phyloP scores from a whole-genome alignment of 2,888 invertebrate genomes.

The Agrochola lota region DNA sequence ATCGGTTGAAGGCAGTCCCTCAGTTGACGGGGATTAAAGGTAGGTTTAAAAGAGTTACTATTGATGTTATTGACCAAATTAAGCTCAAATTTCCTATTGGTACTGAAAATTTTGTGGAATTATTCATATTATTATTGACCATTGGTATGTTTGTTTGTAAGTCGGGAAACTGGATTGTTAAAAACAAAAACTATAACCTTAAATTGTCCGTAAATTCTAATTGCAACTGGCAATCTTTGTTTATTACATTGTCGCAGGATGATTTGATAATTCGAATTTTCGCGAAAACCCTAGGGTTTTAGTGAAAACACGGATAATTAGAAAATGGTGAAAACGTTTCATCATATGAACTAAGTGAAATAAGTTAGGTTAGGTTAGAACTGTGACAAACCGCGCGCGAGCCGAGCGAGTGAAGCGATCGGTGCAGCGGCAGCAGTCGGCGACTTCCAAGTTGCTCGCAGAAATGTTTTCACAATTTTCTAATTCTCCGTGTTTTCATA shows the following conservation, averaged over 20 bases:
- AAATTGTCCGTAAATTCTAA: neutral
- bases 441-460: no score
- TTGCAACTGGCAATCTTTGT: neutral
- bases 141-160: neutral
- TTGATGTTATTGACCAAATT: neutral
- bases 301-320: no score
- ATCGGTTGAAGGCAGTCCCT: slow-evolving; percentile 83
- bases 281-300: no score
- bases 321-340: no score
- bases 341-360: no score
- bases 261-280: no score
- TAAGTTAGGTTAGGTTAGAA: no score
- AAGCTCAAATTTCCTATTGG: neutral
- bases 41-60: slow-evolving; percentile 45
- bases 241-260: neutral
- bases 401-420: no score
- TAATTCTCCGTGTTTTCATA: no score
- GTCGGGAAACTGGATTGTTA: neutral
- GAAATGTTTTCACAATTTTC: no score
- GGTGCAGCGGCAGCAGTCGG: no score
- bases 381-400: no score
- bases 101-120: neutral
- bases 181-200: neutral
- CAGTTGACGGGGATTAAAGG: slow-evolving; percentile 85
- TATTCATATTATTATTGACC: neutral